Conservation (phyloP, 2,888 invertebrate genomes). For the Gasteruption jaculator region DNA sequence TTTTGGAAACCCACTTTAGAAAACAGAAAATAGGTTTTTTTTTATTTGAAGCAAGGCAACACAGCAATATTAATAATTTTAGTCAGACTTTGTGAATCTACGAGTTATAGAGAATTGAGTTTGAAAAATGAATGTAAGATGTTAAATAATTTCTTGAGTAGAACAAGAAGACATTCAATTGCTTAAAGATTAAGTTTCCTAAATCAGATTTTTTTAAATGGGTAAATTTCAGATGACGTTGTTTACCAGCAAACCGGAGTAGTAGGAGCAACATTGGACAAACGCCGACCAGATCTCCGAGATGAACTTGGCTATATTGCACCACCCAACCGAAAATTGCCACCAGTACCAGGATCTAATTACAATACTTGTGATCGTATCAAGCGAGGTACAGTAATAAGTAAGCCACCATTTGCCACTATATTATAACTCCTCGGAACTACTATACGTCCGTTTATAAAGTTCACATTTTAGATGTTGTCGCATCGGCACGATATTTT, state of each 20-base stretch:
- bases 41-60: neutral
- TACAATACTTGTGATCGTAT: constrained; percentile 92
- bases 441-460: constrained; percentile 22
- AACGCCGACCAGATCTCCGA: constrained; percentile 75
- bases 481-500: constrained; percentile 47
- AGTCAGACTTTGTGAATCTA: too few species aligned
- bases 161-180: too few species aligned
- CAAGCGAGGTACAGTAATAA: constrained; percentile 89
- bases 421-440: constrained; percentile 40
- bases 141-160: neutral
- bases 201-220: too few species aligned
- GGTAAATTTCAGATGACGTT: constrained; percentile 78
- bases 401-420: constrained; percentile 73
- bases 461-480: constrained; percentile 37
- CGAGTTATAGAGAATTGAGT: too few species aligned
- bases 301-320: constrained; percentile 92
- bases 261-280: constrained; percentile 72
- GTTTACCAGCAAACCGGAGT: constrained; percentile 83
- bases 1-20: too few species aligned
- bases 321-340: constrained; percentile 86
- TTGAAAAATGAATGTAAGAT: too few species aligned
- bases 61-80: constrained; percentile 1
- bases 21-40: too few species aligned
- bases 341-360: constrained; percentile 88
- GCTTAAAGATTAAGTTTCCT: too few species aligned